These are phyloP conservation scores for Hemitrygon akajei DNA, from an alignment of 2,797 vertebrate species.

Conservation along the genomic window DNA sequence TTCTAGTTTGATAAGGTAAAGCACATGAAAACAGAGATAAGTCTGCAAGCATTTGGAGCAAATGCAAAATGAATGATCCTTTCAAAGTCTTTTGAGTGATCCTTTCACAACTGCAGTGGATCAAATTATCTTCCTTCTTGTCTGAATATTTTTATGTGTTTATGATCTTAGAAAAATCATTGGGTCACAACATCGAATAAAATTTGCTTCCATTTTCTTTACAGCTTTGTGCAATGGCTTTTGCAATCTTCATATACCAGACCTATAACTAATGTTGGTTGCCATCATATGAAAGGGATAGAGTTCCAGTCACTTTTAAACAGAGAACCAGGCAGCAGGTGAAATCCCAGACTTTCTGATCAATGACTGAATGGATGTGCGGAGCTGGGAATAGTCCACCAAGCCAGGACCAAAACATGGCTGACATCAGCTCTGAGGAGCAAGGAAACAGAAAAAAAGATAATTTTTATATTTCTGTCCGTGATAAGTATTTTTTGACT, in stretches of 20 bases:
- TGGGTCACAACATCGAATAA: neutral
- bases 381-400: neutral
- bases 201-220: neutral
- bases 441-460: neutral
- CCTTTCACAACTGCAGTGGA: no score
- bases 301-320: neutral
- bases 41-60: neutral
- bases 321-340: neutral
- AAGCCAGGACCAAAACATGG: neutral
- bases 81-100: no score
- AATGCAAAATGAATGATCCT: neutral
- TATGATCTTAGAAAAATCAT: neutral
- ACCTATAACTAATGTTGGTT: neutral
- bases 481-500: neutral
- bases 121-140: neutral
- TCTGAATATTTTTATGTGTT: neutral
- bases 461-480: slow-evolving; percentile 1
- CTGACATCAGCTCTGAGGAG: neutral
- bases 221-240: slow-evolving; percentile 10
- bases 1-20: neutral
- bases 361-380: neutral
- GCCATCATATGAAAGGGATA: neutral
- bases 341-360: neutral
- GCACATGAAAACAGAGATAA: neutral
- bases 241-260: neutral